Conservation (phyloP, 2,888 invertebrate species). For the Drosophila heteroneura region DNA sequence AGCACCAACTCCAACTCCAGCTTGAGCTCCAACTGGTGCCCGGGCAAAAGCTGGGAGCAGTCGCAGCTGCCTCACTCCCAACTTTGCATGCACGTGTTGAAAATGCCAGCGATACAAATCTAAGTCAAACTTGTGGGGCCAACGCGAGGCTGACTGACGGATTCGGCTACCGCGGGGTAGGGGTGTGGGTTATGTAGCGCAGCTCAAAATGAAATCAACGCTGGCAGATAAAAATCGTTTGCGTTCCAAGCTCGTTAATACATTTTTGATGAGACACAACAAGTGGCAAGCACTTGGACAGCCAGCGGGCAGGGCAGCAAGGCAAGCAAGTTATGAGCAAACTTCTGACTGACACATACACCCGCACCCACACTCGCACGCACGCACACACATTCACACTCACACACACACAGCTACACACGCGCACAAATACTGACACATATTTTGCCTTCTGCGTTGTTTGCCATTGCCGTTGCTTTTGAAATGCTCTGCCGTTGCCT, state of each 20-base stretch:
- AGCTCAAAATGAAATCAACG: slow-evolving; percentile 81
- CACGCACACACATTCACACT: slow-evolving; percentile 4
- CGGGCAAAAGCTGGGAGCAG: slow-evolving; percentile 36
- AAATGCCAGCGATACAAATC: slow-evolving; percentile 73
- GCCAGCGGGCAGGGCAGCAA: slow-evolving; percentile 28
- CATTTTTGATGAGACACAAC: slow-evolving; percentile 83
- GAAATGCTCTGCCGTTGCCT: slow-evolving; percentile 66
- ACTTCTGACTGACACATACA: slow-evolving; percentile 46
- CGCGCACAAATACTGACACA: slow-evolving; percentile 55
- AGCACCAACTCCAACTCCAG: background rate
- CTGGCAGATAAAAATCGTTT: slow-evolving; percentile 79
- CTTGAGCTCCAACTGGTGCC: slow-evolving; percentile 41
- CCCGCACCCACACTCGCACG: slow-evolving; percentile 5
- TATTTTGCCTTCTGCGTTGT: slow-evolving; percentile 51
- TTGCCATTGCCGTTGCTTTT: slow-evolving; percentile 62
- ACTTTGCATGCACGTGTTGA: slow-evolving; percentile 80
- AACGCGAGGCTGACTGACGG: background rate
- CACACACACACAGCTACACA: slow-evolving; percentile 1
- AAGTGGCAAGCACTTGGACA: slow-evolving; percentile 72
- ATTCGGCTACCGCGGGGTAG: background rate
- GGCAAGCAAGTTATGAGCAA: slow-evolving; percentile 73
- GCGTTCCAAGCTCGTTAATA: slow-evolving; percentile 82
- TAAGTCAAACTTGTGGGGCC: slow-evolving; percentile 63
- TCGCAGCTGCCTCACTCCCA: slow-evolving; percentile 60
- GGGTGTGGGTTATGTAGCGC: slow-evolving; percentile 42